Percentiles rank a stretch among this genome's conserved stretches.
These are phyloP conservation scores for Geranospiza caerulescens DNA, from an alignment of 2,797 vertebrate species.

Conservation along the genomic window DNA sequence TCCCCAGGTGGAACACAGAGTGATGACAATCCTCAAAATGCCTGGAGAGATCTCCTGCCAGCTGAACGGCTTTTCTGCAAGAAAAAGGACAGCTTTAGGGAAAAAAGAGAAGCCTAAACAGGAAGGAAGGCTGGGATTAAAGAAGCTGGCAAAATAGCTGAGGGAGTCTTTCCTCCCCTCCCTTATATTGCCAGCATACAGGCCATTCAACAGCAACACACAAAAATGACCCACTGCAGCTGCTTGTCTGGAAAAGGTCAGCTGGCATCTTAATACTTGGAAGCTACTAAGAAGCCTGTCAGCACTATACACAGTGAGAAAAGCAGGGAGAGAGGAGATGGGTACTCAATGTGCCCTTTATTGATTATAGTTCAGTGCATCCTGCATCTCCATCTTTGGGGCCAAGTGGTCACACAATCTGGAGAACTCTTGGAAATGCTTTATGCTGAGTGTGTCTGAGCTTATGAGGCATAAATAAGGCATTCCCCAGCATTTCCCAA, in stretches of 20 bases:
- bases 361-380: neutral
- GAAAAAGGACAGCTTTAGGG: neutral
- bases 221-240: neutral
- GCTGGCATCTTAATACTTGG: neutral
- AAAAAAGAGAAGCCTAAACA: neutral
- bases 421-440: neutral
- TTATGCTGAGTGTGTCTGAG: neutral
- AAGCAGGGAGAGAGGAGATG: neutral
- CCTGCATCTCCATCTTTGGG: neutral
- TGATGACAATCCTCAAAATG: constrained; percentile 9
- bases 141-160: neutral
- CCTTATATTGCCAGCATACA: neutral
- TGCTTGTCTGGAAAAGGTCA: neutral
- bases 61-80: neutral
- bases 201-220: neutral
- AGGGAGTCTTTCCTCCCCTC: neutral
- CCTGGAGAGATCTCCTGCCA: constrained; percentile 28
- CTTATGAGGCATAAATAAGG: neutral
- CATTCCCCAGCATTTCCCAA: neutral
- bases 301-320: neutral
- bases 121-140: neutral
- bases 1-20: neutral
- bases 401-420: neutral
- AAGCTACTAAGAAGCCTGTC: neutral
- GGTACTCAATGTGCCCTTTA: fast-evolving